Base-by-base conservation (phyloP, 2,797 vertebrate genomes). In the Arnoldichthys spilopterus region DNA sequence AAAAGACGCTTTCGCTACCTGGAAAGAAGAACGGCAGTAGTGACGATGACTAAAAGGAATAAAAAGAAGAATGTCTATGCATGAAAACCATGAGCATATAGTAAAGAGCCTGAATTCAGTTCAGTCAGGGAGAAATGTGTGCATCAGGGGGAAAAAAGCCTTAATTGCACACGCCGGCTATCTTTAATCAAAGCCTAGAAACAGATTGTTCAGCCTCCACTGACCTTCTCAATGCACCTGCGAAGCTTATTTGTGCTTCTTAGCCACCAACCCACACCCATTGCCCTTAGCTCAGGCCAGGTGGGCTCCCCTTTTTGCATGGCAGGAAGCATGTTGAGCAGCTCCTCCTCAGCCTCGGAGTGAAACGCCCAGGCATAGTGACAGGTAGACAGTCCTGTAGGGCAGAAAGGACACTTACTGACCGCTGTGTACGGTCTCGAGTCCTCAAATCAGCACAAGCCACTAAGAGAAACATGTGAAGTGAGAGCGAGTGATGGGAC, bases 331-430 rank as follows among this genome's bases (percentile, higher is more conserved):
- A 97, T 96, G 87, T 92, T 95, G 54, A 99, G 88, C 47, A 99
- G 91, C 82, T 99, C 97, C 89, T 99, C 97, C 89, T 98, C 97
- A 0, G 97, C 97, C 84, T 98, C 97, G 0, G 98, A 99, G 89
- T 99, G 98, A 91, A 99, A 99, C 0, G 97, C 98, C 98, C 98
- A 99, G 72, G 96, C 96, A 87, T 96, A 99, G 82, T 99, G 96
- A 89, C 97, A 96, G 2, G 96, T 97, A 66, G 97, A 98, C 76
- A 99, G 87, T 20, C 98, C 98, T 99, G 83, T 2, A 37, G 34
- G 67, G 12, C 74, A 63, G 3, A 4, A 74, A 79, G 11, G 20
- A 54, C 20, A 66, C 22, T 72, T 56, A 68, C 24, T 45, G 22
- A 67, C 45, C 28, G 30, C 28, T 40, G 32, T 49, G 24, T 20